Percentiles rank a stretch among this genome's conserved stretches.
These are phyloP conservation scores for Pseudomyrmex flavicornis DNA, from an alignment of 1,140 invertebrate species.

Conservation along the genomic window DNA sequence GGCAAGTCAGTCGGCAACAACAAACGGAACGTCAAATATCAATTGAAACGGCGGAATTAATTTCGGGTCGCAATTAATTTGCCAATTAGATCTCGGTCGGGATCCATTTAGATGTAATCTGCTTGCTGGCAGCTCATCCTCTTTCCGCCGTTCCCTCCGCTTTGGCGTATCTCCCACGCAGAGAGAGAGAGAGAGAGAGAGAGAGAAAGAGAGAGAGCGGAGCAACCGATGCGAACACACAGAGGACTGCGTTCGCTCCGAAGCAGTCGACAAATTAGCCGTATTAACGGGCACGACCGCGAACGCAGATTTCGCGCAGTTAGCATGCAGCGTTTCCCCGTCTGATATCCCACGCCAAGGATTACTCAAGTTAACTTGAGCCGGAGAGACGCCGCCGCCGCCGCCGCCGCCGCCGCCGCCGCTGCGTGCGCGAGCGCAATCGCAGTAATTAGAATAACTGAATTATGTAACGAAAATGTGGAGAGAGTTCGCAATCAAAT, in stretches of 20 bases:
- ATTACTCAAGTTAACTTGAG: constrained; percentile 71
- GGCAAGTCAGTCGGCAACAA: neutral
- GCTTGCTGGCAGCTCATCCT: constrained; percentile 63
- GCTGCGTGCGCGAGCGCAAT: constrained; percentile 18
- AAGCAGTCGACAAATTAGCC: constrained; percentile 77
- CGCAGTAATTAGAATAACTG: constrained; percentile 47
- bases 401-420: too few relatives aligned
- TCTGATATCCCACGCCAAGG: constrained; percentile 61
- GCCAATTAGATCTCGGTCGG: constrained; percentile 72
- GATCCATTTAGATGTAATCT: constrained; percentile 78
- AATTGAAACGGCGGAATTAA: constrained; percentile 71
- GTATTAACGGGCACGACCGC: constrained; percentile 68
- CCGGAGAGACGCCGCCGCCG: neutral
- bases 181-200: too few relatives aligned
- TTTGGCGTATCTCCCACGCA: constrained; percentile 51
- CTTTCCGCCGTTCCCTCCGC: constrained; percentile 34
- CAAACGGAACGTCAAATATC: constrained; percentile 57
- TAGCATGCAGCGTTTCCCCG: constrained; percentile 61
- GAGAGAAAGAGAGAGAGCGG: too few relatives aligned
- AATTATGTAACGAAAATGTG: constrained; percentile 57
- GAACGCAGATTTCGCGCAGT: constrained; percentile 69
- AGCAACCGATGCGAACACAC: constrained; percentile 51
- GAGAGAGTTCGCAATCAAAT: neutral
- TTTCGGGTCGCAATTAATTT: constrained; percentile 78
- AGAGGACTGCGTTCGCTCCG: constrained; percentile 71